phyloP scores from a whole-genome alignment of 1,140 invertebrate genomes.

The Dysdera silvatica region DNA sequence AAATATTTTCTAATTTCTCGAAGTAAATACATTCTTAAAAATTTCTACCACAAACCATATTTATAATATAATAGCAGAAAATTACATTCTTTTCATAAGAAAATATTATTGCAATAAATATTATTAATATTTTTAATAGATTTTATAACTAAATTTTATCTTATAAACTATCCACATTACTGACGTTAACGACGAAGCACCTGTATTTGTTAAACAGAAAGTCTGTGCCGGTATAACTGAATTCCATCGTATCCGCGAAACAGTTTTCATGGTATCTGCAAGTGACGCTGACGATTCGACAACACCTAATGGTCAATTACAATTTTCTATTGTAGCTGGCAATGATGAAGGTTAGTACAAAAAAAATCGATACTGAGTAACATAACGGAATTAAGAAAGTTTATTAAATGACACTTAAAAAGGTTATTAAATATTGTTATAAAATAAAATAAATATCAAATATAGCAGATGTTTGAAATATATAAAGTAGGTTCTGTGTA shows the following conservation, averaged over 20 bases:
- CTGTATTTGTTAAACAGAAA: slow-evolving; percentile 51
- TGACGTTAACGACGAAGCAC: slow-evolving; percentile 82
- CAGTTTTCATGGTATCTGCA: slow-evolving; percentile 63
- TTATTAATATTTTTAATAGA: no score
- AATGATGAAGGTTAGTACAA: slow-evolving; percentile 57
- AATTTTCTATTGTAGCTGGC: slow-evolving; percentile 63
- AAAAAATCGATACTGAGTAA: no score
- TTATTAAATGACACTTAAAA: no score
- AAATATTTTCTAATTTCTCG: slow-evolving; percentile 1
- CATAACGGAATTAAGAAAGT: no score
- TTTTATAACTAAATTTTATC: no score
- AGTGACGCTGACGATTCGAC: slow-evolving; percentile 70
- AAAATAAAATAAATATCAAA: no score
- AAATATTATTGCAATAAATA: no score
- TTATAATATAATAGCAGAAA: not conserved
- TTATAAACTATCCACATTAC: slow-evolving; percentile 35
- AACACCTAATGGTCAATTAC: slow-evolving; percentile 66
- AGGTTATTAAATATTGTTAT: no score
- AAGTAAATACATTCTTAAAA: not conserved
- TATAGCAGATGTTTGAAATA: no score
- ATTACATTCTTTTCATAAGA: slow-evolving; percentile 10
- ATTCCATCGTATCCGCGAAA: slow-evolving; percentile 72
- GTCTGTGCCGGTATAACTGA: slow-evolving; percentile 70
- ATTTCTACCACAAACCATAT: not conserved
- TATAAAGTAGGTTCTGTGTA: no score